Evolutionary conservation across 2,797 vertebrate species (phyloP).

Genomic region (Manis javanica): DNA sequence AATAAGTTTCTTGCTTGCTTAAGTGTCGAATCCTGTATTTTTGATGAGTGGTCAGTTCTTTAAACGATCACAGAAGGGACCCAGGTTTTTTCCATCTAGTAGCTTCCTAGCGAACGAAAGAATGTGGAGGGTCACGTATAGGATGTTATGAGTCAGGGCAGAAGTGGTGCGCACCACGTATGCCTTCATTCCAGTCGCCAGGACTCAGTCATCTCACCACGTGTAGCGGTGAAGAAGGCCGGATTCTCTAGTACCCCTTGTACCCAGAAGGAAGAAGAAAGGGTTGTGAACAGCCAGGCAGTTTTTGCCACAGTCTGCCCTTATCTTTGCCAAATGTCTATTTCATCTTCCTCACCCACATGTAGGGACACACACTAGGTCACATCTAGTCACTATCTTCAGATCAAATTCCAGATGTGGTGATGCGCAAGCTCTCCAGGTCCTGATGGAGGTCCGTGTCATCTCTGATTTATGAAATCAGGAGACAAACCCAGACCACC

Average conservation of each 20-base stretch:
- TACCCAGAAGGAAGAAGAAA: not conserved
- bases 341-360: not conserved
- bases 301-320: not conserved
- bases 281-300: not conserved
- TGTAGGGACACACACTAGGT: not conserved
- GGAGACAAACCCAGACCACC: not conserved
- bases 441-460: not conserved
- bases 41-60: not conserved
- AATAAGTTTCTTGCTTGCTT: not conserved
- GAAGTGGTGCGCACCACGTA: no score
- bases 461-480: not conserved
- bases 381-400: not conserved
- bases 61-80: not conserved
- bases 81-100: not conserved
- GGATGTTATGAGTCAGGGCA: not conserved
- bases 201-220: no score
- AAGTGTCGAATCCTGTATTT: not conserved
- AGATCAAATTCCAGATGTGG: not conserved
- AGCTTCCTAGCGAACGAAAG: not conserved
- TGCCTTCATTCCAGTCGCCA: not conserved
- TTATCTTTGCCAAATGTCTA: not conserved
- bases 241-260: not conserved
- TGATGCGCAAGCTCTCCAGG: not conserved
- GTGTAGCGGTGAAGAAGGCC: accelerated
- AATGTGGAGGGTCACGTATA: accelerated